phyloP scores from a whole-genome alignment of 2,797 vertebrate species.

The Chloroceryle amazona region DNA sequence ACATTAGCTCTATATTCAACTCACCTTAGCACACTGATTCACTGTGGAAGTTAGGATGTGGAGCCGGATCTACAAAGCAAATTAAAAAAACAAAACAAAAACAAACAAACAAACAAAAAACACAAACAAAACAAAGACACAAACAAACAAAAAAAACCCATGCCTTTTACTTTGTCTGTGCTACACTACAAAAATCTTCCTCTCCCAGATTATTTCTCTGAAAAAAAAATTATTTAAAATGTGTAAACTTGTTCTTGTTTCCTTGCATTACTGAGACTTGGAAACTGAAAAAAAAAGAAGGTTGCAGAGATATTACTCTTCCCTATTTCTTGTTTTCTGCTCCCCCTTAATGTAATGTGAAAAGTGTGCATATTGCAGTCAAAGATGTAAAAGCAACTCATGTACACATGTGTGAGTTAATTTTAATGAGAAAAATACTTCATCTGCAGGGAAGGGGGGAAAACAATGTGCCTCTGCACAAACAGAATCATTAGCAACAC shows the following conservation, averaged over 20 bases:
- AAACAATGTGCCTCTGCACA: not conserved
- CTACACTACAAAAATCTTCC: not conserved
- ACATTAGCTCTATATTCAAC: not conserved
- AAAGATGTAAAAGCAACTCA: not conserved
- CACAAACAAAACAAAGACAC: too few relatives aligned
- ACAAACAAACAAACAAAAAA: too few relatives aligned
- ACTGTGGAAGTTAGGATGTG: not conserved
- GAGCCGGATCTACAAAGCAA: not conserved
- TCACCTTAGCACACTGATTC: not conserved
- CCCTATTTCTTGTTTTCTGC: not conserved
- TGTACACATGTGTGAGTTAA: not conserved
- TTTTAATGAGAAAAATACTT: constrained; percentile 34
- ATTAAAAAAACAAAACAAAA: not conserved
- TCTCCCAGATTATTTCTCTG: not conserved
- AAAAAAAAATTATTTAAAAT: not conserved
- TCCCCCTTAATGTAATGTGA: not conserved
- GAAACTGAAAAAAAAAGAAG: not conserved
- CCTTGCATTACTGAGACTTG: not conserved
- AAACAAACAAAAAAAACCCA: too few relatives aligned
- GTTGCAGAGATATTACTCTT: not conserved
- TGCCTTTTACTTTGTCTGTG: not conserved
- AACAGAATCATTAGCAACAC: constrained; percentile 10
- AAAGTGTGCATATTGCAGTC: not conserved
- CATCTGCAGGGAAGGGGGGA: not conserved
- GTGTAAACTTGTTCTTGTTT: not conserved